These are phyloP conservation scores for Platyscapa corneri DNA, from an alignment of 1,140 invertebrate species.

Conservation along the genomic window DNA sequence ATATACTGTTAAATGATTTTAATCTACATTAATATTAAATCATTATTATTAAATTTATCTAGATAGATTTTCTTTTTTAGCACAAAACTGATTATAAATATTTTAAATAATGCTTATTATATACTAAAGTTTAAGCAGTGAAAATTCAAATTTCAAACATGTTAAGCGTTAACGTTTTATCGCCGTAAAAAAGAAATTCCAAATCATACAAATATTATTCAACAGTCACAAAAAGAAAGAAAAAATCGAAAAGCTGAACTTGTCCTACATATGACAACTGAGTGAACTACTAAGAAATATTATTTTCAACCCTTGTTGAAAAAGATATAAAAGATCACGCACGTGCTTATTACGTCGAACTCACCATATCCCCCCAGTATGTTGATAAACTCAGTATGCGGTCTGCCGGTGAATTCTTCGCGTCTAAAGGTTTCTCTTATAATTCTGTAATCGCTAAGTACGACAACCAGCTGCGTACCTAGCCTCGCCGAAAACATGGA, in stretches of 20 bases:
- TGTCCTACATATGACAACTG: neutral
- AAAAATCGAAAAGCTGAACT: neutral
- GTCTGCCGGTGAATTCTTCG: constrained; percentile 90
- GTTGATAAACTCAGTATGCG: constrained; percentile 86
- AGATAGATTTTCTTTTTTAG: too few relatives aligned
- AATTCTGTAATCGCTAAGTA: constrained; percentile 88
- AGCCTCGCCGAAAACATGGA: constrained; percentile 86
- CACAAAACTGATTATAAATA: neutral
- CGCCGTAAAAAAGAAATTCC: neutral
- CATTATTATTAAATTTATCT: too few relatives aligned
- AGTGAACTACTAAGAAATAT: neutral
- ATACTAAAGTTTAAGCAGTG: constrained; percentile 37
- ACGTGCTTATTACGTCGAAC: constrained; percentile 62
- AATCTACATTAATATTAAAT: too few relatives aligned
- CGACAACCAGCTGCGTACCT: constrained; percentile 87
- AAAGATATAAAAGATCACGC: neutral
- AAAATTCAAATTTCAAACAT: constrained; percentile 24
- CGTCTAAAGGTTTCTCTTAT: constrained; percentile 89
- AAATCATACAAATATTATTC: neutral
- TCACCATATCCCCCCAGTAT: constrained; percentile 93
- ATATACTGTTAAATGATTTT: too few relatives aligned
- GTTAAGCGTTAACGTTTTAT: neutral
- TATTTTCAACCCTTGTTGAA: neutral
- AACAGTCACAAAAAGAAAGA: neutral
- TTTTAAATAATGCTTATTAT: constrained; percentile 11